Evolutionary conservation across 2,113 vertebrate genomes (phyloP).

Genomic region (Solea senegalensis): DNA sequence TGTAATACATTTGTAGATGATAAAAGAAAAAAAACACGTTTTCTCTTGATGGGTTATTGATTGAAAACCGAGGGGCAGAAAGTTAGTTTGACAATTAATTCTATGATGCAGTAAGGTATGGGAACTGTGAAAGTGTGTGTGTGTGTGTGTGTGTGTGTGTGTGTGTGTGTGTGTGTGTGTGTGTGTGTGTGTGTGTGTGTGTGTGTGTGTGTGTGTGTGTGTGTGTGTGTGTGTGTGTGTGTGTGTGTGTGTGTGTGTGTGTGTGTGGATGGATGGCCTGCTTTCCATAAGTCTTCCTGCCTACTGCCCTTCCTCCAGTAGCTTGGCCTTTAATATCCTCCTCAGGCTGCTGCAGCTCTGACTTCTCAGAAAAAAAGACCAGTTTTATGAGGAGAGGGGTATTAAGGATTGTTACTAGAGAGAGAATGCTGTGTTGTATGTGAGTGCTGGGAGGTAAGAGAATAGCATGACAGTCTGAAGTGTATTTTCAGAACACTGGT

Average conservation of each 20-base stretch:
- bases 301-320: not conserved
- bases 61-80: too few relatives aligned
- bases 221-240: not conserved
- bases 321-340: not conserved
- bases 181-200: too few relatives aligned
- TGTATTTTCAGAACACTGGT: not conserved
- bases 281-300: not conserved
- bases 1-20: too few relatives aligned
- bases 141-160: too few relatives aligned
- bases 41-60: too few relatives aligned
- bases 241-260: conserved; percentile 2
- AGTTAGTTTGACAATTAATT: too few relatives aligned
- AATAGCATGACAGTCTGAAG: not conserved
- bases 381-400: not conserved
- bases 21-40: too few relatives aligned
- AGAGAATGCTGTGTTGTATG: not conserved
- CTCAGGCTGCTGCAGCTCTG: not conserved
- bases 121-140: too few relatives aligned
- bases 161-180: not conserved
- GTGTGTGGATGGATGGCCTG: not conserved
- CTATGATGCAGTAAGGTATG: too few relatives aligned
- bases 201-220: too few relatives aligned
- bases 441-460: not conserved
- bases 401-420: not conserved
- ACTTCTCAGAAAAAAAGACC: not conserved